phyloP scores from a whole-genome alignment of 2,888 invertebrate genomes.

The Cosmopolites sordidus region DNA sequence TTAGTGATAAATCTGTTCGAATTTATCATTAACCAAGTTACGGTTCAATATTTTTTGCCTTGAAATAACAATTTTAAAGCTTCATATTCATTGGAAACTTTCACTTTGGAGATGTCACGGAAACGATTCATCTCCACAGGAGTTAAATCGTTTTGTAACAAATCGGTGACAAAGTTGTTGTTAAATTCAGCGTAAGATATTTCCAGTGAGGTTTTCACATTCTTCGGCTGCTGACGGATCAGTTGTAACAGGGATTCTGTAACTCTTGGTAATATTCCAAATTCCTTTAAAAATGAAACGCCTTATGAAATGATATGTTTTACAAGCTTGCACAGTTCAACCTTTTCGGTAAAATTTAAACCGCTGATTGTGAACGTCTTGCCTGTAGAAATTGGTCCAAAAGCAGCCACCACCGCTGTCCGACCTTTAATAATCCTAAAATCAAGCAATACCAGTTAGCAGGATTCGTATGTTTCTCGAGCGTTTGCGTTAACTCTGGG shows the following conservation, averaged over 20 bases:
- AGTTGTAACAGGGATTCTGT: constrained; percentile 41
- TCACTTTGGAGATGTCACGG: constrained; percentile 36
- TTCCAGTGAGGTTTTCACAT: constrained; percentile 40
- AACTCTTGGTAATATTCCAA: constrained; percentile 45
- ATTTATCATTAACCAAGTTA: too few species aligned
- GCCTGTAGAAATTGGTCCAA: constrained; percentile 49
- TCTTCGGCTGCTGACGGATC: constrained; percentile 34
- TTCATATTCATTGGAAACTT: constrained; percentile 37
- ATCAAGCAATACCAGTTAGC: constrained; percentile 8
- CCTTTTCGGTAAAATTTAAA: constrained; percentile 32
- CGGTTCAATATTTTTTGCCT: too few species aligned
- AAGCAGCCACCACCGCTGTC: constrained; percentile 44
- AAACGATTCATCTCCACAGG: constrained; percentile 23
- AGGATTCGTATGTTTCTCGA: constrained; percentile 2
- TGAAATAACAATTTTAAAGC: constrained; percentile 42
- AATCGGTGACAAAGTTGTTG: constrained; percentile 41
- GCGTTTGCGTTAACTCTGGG: constrained; percentile 42
- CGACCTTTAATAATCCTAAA: constrained; percentile 29
- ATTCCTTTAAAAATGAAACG: constrained; percentile 26
- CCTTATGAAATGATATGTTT: too few species aligned
- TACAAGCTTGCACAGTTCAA: constrained; percentile 2
- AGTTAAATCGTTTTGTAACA: constrained; percentile 38
- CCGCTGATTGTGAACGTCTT: constrained; percentile 44
- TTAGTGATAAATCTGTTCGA: too few species aligned
- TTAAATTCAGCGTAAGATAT: constrained; percentile 46